A percentile compares a stretch with the other conserved stretches of the same genome.
phyloP scores from a whole-genome alignment of 2,888 invertebrate species.

The Noctua fimbriata region DNA sequence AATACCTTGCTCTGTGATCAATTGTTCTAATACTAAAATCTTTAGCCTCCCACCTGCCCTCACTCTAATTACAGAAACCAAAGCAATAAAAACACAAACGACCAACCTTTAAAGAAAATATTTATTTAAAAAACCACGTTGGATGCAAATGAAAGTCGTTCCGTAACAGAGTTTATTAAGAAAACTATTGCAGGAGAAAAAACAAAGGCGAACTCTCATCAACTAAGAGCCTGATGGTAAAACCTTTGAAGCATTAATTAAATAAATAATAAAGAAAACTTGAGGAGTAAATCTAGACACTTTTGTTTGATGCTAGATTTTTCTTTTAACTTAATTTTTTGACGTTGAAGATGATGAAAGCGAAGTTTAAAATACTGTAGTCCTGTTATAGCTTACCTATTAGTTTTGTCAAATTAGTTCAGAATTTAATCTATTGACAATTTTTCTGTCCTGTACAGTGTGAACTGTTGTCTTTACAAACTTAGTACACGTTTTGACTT shows the following conservation, averaged over 20 bases:
- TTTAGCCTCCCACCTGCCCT: background rate
- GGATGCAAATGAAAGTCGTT: conserved; percentile 48
- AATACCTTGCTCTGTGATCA: background rate
- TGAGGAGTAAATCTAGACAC: conserved; percentile 10
- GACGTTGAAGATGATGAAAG: no score
- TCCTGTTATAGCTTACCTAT: background rate
- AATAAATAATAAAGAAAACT: conserved; percentile 45
- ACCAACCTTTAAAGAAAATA: background rate
- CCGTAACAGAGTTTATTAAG: conserved; percentile 51
- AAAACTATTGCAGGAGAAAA: conserved; percentile 58
- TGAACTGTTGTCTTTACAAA: background rate
- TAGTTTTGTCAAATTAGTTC: background rate
- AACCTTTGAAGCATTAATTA: conserved; percentile 48
- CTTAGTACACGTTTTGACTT: background rate
- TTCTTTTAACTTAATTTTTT: background rate
- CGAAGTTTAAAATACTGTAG: background rate
- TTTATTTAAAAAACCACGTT: conserved; percentile 11
- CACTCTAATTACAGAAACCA: conserved; percentile 24
- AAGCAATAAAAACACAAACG: conserved; percentile 8
- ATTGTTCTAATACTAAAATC: background rate
- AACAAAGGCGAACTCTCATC: conserved; percentile 63
- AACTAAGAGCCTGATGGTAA: conserved; percentile 66
- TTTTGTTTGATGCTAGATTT: conserved; percentile 17
- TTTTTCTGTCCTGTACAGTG: background rate
- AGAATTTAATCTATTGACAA: background rate